Percentiles rank a stretch among this genome's conserved stretches.
phyloP scores from a whole-genome alignment of 2,888 invertebrate species.

The Dendrolimus houi region DNA sequence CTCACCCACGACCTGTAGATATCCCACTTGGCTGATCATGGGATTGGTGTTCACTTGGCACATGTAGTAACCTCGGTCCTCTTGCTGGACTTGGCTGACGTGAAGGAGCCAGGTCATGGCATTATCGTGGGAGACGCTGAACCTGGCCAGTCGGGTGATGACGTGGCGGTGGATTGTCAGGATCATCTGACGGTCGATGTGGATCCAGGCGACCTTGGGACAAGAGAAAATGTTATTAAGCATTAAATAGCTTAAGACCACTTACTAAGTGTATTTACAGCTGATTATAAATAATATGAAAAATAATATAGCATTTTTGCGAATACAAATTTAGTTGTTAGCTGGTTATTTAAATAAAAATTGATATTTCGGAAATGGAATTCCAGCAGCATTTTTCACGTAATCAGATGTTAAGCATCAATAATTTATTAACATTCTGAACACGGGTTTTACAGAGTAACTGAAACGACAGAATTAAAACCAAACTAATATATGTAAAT shows the following conservation, averaged over 20 bases:
- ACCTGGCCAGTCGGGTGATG: slow-evolving; percentile 92
- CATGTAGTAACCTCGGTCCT: slow-evolving; percentile 94
- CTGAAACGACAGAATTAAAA: too few species aligned
- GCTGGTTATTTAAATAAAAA: too few species aligned
- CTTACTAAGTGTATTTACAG: background rate
- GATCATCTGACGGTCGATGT: slow-evolving; percentile 95
- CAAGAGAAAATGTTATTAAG: slow-evolving; percentile 9
- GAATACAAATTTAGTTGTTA: too few species aligned
- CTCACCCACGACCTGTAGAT: slow-evolving; percentile 94
- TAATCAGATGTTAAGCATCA: too few species aligned
- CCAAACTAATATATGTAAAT: too few species aligned
- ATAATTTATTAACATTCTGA: too few species aligned
- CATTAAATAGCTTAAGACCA: background rate
- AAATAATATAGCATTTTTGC: background rate
- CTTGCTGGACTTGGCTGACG: slow-evolving; percentile 93
- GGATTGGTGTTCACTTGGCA: slow-evolving; percentile 94
- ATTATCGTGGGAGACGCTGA: slow-evolving; percentile 93
- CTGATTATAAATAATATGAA: background rate
- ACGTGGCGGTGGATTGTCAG: slow-evolving; percentile 94
- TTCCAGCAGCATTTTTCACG: too few species aligned
- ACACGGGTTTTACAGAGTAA: too few species aligned
- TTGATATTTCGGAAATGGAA: too few species aligned
- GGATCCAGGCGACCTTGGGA: slow-evolving; percentile 93
- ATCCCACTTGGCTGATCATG: slow-evolving; percentile 96
- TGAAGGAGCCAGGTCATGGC: slow-evolving; percentile 94